Conservation (phyloP, 2,113 vertebrate genomes). For the Pedetes capensis region DNA sequence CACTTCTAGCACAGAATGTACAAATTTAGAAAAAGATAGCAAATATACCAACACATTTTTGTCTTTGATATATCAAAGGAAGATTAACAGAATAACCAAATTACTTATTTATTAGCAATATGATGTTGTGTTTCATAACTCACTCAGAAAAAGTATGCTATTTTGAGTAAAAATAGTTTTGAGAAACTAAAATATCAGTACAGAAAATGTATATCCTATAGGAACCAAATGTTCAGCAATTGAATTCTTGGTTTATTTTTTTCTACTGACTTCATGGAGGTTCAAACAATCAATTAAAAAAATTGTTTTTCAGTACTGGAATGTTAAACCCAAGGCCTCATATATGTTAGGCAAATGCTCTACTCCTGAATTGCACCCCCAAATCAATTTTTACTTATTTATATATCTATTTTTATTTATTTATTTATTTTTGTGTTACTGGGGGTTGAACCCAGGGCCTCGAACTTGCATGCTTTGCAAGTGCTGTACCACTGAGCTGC, state of each 20-base stretch:
- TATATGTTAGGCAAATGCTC: too few relatives aligned
- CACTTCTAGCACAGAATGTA: background rate
- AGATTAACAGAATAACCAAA: background rate
- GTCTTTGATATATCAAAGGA: background rate
- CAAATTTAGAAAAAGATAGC: background rate
- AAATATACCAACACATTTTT: background rate
- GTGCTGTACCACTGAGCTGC: too few relatives aligned
- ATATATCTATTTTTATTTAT: too few relatives aligned
- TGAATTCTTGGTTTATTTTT: background rate
- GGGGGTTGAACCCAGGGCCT: too few relatives aligned
- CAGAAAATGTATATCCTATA: background rate
- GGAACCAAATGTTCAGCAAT: background rate
- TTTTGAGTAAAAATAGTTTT: conserved; percentile 8
- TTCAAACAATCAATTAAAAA: background rate
- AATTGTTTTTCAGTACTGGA: too few relatives aligned
- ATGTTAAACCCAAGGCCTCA: too few relatives aligned
- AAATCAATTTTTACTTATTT: too few relatives aligned
- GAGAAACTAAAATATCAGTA: background rate
- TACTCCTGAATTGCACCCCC: too few relatives aligned
- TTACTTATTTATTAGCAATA: background rate
- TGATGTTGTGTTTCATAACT: background rate
- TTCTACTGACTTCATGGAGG: background rate
- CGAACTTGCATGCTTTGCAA: too few relatives aligned
- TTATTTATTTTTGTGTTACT: too few relatives aligned
- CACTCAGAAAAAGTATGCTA: background rate